These are phyloP conservation scores for Siderastrea radians DNA, from an alignment of 92 coral and sea anemone species.

Conservation along the genomic window DNA sequence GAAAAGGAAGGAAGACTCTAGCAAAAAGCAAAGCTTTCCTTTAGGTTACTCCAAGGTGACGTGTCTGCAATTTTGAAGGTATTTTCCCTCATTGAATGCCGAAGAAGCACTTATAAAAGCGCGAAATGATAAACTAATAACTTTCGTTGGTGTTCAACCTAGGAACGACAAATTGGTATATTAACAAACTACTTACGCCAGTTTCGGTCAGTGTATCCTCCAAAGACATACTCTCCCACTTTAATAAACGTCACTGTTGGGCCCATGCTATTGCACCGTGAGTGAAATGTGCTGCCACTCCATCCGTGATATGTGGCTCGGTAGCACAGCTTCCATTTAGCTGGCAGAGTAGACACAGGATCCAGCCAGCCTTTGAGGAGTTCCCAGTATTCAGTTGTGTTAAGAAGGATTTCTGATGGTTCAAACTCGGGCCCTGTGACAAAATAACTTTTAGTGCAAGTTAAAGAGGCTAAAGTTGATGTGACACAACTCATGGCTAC, in stretches of 20 bases:
- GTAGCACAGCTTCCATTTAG: constrained; percentile 76
- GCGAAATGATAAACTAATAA: too few relatives aligned
- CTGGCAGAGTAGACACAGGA: constrained; percentile 67
- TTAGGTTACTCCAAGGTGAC: too few relatives aligned
- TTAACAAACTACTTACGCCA: constrained; percentile 96
- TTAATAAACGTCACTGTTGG: constrained; percentile 73
- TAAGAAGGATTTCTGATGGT: constrained; percentile 65
- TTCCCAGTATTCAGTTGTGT: constrained; percentile 64
- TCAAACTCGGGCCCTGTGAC: constrained; percentile 58
- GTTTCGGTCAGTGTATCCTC: constrained; percentile 75
- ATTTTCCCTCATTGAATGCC: too few relatives aligned
- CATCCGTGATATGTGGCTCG: constrained; percentile 74
- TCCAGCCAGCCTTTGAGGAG: constrained; percentile 77
- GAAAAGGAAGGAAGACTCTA: too few relatives aligned
- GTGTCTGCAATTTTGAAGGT: too few relatives aligned
- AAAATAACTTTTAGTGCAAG: too few relatives aligned
- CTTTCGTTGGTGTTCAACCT: too few relatives aligned
- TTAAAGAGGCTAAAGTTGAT: too few relatives aligned
- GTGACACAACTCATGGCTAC: too few relatives aligned
- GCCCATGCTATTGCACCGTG: constrained; percentile 65
- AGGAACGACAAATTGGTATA: too few relatives aligned
- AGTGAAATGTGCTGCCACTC: constrained; percentile 76
- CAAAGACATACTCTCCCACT: constrained; percentile 75
- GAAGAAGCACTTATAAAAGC: too few relatives aligned
- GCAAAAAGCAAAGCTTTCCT: too few relatives aligned